Evolutionary conservation across 2,888 invertebrate species (phyloP).

Genomic region (Monopis laevigella): DNA sequence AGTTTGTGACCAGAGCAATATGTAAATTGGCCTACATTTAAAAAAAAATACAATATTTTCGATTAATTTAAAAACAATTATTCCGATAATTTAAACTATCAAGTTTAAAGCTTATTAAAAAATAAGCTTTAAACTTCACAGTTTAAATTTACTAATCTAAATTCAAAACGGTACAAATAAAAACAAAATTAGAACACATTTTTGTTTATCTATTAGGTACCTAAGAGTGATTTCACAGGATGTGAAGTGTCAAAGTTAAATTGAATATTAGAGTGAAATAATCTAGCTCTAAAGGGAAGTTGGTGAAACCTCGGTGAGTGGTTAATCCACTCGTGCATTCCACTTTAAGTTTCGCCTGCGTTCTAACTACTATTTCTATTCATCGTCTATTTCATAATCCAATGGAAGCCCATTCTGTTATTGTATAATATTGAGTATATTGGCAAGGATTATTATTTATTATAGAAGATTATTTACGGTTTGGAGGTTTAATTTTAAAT

Average conservation of each 20-base stretch:
- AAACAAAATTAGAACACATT: not conserved
- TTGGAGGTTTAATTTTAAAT: too few relatives aligned
- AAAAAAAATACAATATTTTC: too few relatives aligned
- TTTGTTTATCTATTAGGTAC: slow-evolving; percentile 21
- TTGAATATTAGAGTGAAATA: slow-evolving; percentile 64
- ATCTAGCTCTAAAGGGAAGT: slow-evolving; percentile 46
- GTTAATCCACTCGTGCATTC: slow-evolving; percentile 63
- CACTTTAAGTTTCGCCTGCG: slow-evolving; percentile 40
- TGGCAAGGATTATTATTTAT: too few relatives aligned
- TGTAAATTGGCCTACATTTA: too few relatives aligned
- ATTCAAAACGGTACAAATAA: not conserved
- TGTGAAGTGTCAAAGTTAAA: slow-evolving; percentile 66
- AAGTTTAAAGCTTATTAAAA: too few relatives aligned
- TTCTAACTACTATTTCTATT: slow-evolving; percentile 32
- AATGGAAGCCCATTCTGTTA: not conserved
- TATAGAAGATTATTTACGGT: too few relatives aligned
- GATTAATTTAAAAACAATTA: too few relatives aligned
- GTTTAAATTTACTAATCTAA: too few relatives aligned
- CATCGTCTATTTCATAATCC: slow-evolving; percentile 2
- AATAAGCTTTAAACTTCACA: too few relatives aligned
- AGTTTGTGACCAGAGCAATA: too few relatives aligned
- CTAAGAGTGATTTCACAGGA: slow-evolving; percentile 51
- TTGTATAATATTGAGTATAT: too few relatives aligned
- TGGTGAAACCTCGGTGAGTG: slow-evolving; percentile 43
- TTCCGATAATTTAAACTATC: too few relatives aligned